These are phyloP conservation scores for Nomada goodeniana DNA, from an alignment of 2,888 invertebrate genomes.

Conservation along the genomic window DNA sequence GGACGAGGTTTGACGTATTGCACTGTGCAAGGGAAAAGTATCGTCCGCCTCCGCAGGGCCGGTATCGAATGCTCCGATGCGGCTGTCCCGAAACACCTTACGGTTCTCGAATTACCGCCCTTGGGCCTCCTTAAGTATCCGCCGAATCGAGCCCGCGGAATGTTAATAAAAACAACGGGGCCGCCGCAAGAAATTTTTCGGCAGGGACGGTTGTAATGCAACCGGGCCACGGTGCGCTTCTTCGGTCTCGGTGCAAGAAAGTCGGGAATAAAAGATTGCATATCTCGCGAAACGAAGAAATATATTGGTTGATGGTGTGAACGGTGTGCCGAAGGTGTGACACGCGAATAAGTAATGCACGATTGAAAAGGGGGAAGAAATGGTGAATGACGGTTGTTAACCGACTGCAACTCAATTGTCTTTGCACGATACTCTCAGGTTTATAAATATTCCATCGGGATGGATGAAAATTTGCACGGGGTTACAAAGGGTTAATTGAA, in stretches of 20 bases:
- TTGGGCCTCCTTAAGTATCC: constrained; percentile 59
- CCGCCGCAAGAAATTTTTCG: constrained; percentile 55
- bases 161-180: constrained; percentile 60
- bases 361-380: not conserved
- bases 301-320: not conserved
- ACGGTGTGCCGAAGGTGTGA: too few relatives aligned
- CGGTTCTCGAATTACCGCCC: constrained; percentile 71
- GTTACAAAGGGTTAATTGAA: too few relatives aligned
- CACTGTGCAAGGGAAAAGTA: constrained; percentile 58
- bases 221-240: constrained; percentile 11
- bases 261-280: not conserved
- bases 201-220: constrained; percentile 23
- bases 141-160: constrained; percentile 58
- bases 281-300: not conserved
- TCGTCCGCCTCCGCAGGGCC: constrained; percentile 67
- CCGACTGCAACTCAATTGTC: too few relatives aligned
- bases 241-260: constrained; percentile 4
- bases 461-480: too few relatives aligned
- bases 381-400: too few relatives aligned
- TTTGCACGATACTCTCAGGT: too few relatives aligned
- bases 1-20: constrained; percentile 65
- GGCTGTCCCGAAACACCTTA: constrained; percentile 66
- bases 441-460: too few relatives aligned
- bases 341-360: not conserved
- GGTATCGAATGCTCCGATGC: constrained; percentile 67